Evolutionary conservation across 92 coral and sea anemone genomes (phyloP).

Genomic region (Porites lobata): DNA sequence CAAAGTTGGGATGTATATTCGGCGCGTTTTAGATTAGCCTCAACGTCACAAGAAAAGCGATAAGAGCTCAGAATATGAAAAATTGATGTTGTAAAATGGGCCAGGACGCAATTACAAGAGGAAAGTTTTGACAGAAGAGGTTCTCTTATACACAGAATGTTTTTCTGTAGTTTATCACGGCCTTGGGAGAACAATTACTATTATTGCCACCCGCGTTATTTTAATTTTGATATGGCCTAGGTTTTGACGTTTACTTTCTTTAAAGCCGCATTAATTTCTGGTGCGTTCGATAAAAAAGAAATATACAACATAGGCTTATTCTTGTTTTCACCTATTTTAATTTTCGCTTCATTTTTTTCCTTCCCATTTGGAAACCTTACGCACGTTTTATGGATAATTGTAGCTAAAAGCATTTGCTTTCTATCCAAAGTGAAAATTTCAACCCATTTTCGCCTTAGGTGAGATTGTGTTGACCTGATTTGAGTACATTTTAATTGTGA

Average conservation of each 20-base stretch:
- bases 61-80: slow-evolving; percentile 48
- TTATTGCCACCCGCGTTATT: slow-evolving; percentile 1
- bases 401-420: slow-evolving; percentile 40
- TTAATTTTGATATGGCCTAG: slow-evolving; percentile 2
- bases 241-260: slow-evolving; percentile 8
- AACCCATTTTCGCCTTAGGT: slow-evolving; percentile 53
- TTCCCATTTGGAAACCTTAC: slow-evolving; percentile 7
- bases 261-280: slow-evolving; percentile 12
- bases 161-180: slow-evolving; percentile 29
- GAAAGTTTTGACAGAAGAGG: slow-evolving; percentile 40
- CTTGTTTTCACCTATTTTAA: slow-evolving; percentile 20
- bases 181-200: slow-evolving; percentile 4
- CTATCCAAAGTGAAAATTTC: slow-evolving; percentile 36
- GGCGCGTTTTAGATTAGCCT: slow-evolving; percentile 30
- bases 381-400: slow-evolving; percentile 25
- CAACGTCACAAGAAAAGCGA: slow-evolving; percentile 37
- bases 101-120: slow-evolving; percentile 35
- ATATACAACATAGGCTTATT: neutral
- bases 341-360: slow-evolving; percentile 27
- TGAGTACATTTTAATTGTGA: slow-evolving; percentile 40
- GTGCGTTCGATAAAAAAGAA: slow-evolving; percentile 20
- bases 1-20: slow-evolving; percentile 87
- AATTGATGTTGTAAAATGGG: slow-evolving; percentile 62
- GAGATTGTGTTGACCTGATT: slow-evolving; percentile 31
- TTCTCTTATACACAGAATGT: slow-evolving; percentile 29